These are phyloP conservation scores for Chionomys nivalis DNA, from an alignment of 2,113 vertebrate genomes.

Conservation along the genomic window DNA sequence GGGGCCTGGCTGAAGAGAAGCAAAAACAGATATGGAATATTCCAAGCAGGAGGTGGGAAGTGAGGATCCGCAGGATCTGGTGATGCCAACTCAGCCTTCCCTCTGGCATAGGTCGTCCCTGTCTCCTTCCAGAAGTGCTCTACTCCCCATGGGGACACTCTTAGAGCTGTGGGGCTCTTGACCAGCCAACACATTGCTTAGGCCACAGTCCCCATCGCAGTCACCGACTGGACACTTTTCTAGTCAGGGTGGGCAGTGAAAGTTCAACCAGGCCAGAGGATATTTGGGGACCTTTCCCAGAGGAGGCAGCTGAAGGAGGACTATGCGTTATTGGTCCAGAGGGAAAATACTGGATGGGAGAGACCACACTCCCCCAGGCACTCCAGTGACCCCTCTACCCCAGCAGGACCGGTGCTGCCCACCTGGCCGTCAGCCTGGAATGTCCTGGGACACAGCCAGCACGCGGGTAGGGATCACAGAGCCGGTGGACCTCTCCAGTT, in stretches of 20 bases:
- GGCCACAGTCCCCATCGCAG: too few relatives aligned
- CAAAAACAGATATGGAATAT: conserved; percentile 55
- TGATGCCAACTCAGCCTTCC: not conserved
- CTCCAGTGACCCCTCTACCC: not conserved
- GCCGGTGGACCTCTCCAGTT: conserved; percentile 55
- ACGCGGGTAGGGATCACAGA: not conserved
- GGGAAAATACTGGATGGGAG: not conserved
- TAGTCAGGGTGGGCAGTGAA: not conserved
- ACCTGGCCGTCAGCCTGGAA: conserved; percentile 66
- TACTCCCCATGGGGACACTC: not conserved
- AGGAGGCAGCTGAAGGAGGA: not conserved
- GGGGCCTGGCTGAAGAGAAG: conserved; percentile 62
- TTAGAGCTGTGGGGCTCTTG: not conserved
- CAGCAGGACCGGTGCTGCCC: conserved; percentile 16
- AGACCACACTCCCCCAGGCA: not conserved
- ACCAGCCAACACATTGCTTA: not conserved
- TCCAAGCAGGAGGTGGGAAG: conserved; percentile 12
- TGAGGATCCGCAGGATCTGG: conserved; percentile 23
- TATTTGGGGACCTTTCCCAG: not conserved
- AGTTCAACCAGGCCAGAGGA: not conserved
- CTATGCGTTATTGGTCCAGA: not conserved
- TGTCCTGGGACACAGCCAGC: conserved; percentile 64
- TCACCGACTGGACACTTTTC: not conserved
- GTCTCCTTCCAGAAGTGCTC: not conserved
- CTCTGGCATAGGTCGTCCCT: not conserved